Evolutionary conservation across 1,140 invertebrate genomes (phyloP).

Genomic region (Pantala flavescens): DNA sequence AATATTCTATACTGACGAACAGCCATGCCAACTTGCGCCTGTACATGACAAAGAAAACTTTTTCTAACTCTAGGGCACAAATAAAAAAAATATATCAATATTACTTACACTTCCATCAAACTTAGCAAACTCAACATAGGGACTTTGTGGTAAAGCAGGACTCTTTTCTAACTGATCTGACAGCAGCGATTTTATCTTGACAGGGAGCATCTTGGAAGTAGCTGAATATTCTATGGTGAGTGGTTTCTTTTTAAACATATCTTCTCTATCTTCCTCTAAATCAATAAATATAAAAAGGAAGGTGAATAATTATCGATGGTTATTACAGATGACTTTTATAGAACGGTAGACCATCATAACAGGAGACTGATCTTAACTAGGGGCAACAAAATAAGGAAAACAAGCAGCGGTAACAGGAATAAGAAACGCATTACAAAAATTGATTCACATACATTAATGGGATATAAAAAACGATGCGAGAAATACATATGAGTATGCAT

Average conservation of each 20-base stretch:
- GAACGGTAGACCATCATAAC: no score
- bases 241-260: slow-evolving; percentile 52
- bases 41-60: slow-evolving; percentile 11
- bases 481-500: neutral
- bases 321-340: no score
- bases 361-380: no score
- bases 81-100: slow-evolving; percentile 18
- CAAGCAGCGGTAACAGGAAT: no score
- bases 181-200: slow-evolving; percentile 46
- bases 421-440: no score
- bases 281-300: no score
- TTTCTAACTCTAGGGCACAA: slow-evolving; percentile 12
- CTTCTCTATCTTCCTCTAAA: slow-evolving; percentile 47
- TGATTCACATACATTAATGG: no score
- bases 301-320: no score
- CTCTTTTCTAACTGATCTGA: slow-evolving; percentile 62
- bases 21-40: slow-evolving; percentile 60
- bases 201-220: neutral
- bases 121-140: slow-evolving; percentile 79
- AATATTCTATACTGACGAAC: slow-evolving; percentile 76
- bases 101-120: slow-evolving; percentile 71
- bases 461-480: no score
- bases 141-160: slow-evolving; percentile 64
- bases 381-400: no score
- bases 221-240: slow-evolving; percentile 39